Base-by-base conservation (phyloP, 2,888 invertebrate species). In the Venustoraphidia nigricollis region DNA sequence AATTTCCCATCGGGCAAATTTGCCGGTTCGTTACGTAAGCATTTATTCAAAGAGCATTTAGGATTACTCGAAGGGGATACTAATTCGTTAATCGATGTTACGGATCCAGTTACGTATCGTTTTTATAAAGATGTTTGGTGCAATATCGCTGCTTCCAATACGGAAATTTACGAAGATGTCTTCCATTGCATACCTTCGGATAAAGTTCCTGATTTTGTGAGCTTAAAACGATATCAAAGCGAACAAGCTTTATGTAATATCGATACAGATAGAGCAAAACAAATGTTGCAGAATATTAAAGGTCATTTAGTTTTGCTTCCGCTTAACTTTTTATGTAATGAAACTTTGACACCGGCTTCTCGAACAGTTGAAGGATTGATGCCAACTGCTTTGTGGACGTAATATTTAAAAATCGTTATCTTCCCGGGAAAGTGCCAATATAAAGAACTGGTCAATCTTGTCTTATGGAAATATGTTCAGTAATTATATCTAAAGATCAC, bases 341-440 rank as follows among this genome's bases (percentile, higher is more conserved):
- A 95, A 68, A 77, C 77, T 41, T 71, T 95, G 41, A 87, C 86
- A 13, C 95, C 95, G 8, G 79, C 82, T 46, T 77, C 81, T 39
- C 79, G 79, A 11, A 83, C 89, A 14, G 89, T 89, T 64, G 95
- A 96, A 65, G 90, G 90, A 44, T 81, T 96, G 60, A 81, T 95
- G 77, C 96, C 96, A 3, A 88, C 87, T 35, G 75, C 87, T 2
- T 71, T 96, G 14, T 97, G 96, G 94, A 94, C 93, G 13, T 92
- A 70, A 63, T 36, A 40, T 46, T 17, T n/a, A 38, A 37, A 45
- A 36, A 9, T 11, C 34, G 3, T 42, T 6, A 13, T 14, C 27
- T 27, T 27, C 39, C 11, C 8, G 39, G 8, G 13, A 39, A 39
- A 39, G 27, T 27, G 27, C 34, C 34, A 35, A 44, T 10, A 10